phyloP scores from a whole-genome alignment of 2,113 vertebrate species.

The Seriola dumerili region DNA sequence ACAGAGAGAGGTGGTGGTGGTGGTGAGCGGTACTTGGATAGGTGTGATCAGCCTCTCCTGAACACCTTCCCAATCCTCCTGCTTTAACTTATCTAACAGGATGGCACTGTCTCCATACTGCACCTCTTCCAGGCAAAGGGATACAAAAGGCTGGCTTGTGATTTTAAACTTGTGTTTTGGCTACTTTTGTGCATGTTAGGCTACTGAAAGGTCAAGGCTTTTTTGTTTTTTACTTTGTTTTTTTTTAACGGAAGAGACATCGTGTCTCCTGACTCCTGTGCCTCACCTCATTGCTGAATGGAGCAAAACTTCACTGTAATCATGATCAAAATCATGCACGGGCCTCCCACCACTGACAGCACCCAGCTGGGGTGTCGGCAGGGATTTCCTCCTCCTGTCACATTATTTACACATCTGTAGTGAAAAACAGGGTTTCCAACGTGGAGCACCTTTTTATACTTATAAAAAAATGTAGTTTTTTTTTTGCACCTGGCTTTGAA shows the following conservation, averaged over 20 bases:
- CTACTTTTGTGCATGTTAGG: conserved; percentile 55
- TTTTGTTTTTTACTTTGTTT: background rate
- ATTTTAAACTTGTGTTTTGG: conserved; percentile 40
- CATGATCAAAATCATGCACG: conserved; percentile 20
- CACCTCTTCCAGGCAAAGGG: conserved; percentile 23
- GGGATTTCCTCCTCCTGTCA: conserved; percentile 52
- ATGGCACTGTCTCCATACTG: conserved; percentile 20
- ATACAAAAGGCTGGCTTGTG: conserved; percentile 25
- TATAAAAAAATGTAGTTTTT: background rate
- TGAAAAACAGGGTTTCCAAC: conserved; percentile 60
- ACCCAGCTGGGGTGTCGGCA: conserved; percentile 33
- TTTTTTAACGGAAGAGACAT: conserved; percentile 19
- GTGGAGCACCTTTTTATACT: conserved; percentile 34
- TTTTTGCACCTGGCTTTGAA: conserved; percentile 20
- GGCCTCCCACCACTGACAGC: conserved; percentile 21
- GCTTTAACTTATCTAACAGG: conserved; percentile 39
- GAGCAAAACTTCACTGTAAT: conserved; percentile 48
- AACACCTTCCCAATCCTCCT: conserved; percentile 34
- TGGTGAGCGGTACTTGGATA: background rate
- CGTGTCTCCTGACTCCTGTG: conserved; percentile 56
- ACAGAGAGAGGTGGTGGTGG: background rate
- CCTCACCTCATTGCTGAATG: conserved; percentile 62
- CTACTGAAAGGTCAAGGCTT: conserved; percentile 21
- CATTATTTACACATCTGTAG: conserved; percentile 7
- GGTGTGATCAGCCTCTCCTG: conserved; percentile 17